Conservation (phyloP, 2,888 invertebrate species). For the Andrena bicolor region DNA sequence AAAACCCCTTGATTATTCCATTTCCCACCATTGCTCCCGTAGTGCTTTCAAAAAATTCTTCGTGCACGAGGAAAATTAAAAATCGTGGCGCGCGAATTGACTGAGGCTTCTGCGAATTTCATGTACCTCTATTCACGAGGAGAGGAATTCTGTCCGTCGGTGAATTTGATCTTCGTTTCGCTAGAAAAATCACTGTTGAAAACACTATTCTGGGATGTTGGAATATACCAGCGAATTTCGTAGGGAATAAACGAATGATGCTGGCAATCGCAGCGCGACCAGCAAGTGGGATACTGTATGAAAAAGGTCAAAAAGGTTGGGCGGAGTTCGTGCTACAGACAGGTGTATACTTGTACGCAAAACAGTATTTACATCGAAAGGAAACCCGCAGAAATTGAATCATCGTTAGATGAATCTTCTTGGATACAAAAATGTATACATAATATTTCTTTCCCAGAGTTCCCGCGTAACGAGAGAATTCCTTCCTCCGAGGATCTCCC, state of each 20-base stretch:
- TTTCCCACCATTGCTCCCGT: not conserved
- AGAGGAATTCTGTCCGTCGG: not conserved
- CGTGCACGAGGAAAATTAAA: not conserved
- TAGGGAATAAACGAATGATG: too few relatives aligned
- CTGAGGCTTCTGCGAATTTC: not conserved
- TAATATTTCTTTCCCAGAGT: not conserved
- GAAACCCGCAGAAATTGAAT: too few relatives aligned
- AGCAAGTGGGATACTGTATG: too few relatives aligned
- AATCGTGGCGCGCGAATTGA: not conserved
- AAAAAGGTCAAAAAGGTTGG: too few relatives aligned
- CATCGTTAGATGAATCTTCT: too few relatives aligned
- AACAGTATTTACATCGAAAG: too few relatives aligned
- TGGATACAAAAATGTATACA: not conserved
- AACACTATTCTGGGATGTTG: not conserved
- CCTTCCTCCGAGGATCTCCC: not conserved
- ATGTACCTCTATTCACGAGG: not conserved
- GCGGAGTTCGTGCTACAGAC: too few relatives aligned
- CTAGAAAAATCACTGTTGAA: not conserved
- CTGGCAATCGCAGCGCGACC: too few relatives aligned
- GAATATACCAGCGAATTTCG: not conserved
- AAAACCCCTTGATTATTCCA: conserved; percentile 27
- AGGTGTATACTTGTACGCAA: too few relatives aligned
- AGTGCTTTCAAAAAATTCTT: not conserved
- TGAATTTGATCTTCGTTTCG: not conserved
- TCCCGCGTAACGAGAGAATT: conserved; percentile 13